Conservation (phyloP, 2,888 invertebrate genomes). For the Nowickia ferox region DNA sequence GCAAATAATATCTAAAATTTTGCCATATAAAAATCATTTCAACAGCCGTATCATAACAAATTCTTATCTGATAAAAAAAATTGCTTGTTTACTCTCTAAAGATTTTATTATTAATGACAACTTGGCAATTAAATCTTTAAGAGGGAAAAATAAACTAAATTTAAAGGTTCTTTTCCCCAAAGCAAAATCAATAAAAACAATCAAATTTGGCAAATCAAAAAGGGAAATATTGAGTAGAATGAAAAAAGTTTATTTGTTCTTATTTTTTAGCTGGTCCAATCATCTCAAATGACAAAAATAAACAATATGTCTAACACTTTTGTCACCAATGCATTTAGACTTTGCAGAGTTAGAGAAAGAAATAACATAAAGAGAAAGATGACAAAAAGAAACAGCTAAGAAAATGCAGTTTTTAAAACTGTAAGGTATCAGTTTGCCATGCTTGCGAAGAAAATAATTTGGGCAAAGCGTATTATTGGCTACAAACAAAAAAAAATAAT, state of each 20-base stretch:
- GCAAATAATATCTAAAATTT: not conserved
- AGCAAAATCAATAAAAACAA: not conserved
- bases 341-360: not conserved
- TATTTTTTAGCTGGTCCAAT: not conserved
- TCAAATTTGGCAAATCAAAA: not conserved
- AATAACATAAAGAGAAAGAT: not conserved
- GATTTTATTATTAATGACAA: not conserved
- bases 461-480: slow-evolving; percentile 57
- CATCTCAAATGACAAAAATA: slow-evolving; percentile 38
- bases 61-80: not conserved
- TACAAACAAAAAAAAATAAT: slow-evolving; percentile 11
- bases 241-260: slow-evolving; percentile 21
- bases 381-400: not conserved
- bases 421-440: slow-evolving; percentile 7
- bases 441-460: slow-evolving; percentile 42
- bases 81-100: not conserved
- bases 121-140: slow-evolving; percentile 15
- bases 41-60: not conserved
- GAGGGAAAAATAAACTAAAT: not conserved
- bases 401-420: not conserved
- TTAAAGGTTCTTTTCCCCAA: not conserved
- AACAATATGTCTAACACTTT: not conserved
- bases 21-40: not conserved
- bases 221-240: not conserved
- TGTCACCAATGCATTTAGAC: not conserved